Base-by-base conservation (phyloP, 2,797 vertebrate species). In the Mastacembelus armatus region DNA sequence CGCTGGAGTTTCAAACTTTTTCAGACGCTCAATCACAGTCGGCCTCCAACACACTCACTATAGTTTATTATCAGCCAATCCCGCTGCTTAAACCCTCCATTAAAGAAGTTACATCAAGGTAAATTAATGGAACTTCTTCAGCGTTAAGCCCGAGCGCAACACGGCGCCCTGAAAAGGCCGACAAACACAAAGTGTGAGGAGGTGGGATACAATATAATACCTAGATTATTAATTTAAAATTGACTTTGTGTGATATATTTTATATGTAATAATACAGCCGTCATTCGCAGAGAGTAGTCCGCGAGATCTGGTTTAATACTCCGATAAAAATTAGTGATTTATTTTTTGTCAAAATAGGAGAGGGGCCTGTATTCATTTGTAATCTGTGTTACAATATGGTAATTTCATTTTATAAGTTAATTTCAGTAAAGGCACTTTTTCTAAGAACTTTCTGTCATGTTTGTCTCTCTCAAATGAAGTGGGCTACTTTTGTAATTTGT, bases 121-220 rank as follows among this genome's bases (percentile, higher is more conserved):
- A 26, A 69, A 74, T 60, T 7, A 52, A 73, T 50, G 57, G 56
- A 45, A 44, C 21, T 64, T 6, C 15, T 36, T 65, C 54, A 48
- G 62, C 47, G 56, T 32, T 19, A 15, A 21, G 42, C 47, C 9
- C 55, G 35, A 59, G 18, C 12, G 29, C 45, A 48, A 63, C 68
- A 74, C 29, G 69, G 68, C 67, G 55, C 58, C 64, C 54, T 7
- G 54, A 54, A 29, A 63, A 76, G 58, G 44, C 44, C 42, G 27
- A 60, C 62, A 52, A 21, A 60, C n/a, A n/a, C 30, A 3, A 18
- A 30, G 27, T 24, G 26, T 9, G 22, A 22, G 33, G 55, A 51
- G 22, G n/a, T 5, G 55, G 30, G 39, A 21, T 5, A 15, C 7
- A 32, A 27, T 8, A 42, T 4, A 43, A n/a, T 6, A 29, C 35